Conservation (phyloP, 2,113 vertebrate species). For the Larimichthys crocea region DNA sequence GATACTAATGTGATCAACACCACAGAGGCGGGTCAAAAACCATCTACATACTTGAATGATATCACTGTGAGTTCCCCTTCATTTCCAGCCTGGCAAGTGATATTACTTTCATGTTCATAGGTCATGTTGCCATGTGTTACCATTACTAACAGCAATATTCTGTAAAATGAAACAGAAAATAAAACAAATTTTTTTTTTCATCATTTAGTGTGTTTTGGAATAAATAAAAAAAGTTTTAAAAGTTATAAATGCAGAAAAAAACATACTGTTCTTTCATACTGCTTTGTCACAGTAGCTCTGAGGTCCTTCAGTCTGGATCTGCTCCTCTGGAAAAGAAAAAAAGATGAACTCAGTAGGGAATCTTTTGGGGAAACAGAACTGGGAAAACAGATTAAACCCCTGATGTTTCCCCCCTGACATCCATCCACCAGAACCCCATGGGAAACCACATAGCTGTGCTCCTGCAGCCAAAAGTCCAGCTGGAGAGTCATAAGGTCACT, state of each 20-base stretch:
- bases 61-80: conserved; percentile 34
- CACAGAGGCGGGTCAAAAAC: not conserved
- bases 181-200: not conserved
- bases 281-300: conserved; percentile 16
- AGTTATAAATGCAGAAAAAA: not conserved
- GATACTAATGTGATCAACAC: not conserved
- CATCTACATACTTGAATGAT: not conserved
- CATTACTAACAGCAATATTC: not conserved
- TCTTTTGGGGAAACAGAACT: conserved; percentile 62
- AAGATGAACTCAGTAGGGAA: conserved; percentile 34
- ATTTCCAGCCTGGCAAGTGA: not conserved
- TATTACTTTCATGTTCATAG: not conserved
- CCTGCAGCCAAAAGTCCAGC: conserved; percentile 60
- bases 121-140: not conserved
- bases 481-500: conserved; percentile 59
- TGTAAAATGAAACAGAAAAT: not conserved
- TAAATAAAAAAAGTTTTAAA: not conserved
- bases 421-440: conserved; percentile 40
- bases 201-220: not conserved
- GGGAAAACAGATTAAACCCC: conserved; percentile 66
- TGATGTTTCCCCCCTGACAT: conserved; percentile 48
- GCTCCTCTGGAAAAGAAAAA: conserved; percentile 20
- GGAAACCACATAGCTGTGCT: conserved; percentile 32
- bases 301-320: conserved; percentile 21
- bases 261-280: not conserved